Percentiles rank a stretch among this genome's conserved stretches.
phyloP scores from a whole-genome alignment of 1,140 invertebrate genomes.

The Chlorops oryzae region DNA sequence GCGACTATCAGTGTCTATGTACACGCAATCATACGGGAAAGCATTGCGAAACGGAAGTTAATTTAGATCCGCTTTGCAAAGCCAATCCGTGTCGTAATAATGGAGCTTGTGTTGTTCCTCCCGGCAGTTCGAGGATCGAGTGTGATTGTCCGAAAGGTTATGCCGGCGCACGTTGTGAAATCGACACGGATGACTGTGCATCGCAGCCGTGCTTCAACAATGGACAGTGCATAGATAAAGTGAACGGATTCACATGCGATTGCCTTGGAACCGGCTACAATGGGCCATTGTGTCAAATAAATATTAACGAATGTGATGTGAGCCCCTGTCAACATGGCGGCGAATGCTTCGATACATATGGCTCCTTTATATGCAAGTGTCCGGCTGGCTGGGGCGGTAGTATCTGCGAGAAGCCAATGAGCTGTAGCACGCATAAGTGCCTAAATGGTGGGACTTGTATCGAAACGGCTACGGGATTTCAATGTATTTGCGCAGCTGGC shows the following conservation, averaged over 20 bases:
- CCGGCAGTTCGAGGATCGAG: conserved; percentile 55
- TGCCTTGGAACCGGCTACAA: conserved; percentile 70
- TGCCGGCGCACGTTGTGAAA: conserved; percentile 60
- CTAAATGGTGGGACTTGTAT: conserved; percentile 61
- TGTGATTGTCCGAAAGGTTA: conserved; percentile 62
- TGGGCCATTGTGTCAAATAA: conserved; percentile 71
- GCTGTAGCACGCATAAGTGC: conserved; percentile 55
- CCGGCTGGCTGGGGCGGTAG: conserved; percentile 71
- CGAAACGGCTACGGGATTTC: conserved; percentile 55
- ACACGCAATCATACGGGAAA: conserved; percentile 63
- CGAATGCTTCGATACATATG: conserved; percentile 71
- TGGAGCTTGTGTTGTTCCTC: conserved; percentile 58
- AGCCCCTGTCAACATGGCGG: conserved; percentile 73
- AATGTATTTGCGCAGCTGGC: conserved; percentile 64
- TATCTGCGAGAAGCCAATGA: conserved; percentile 56
- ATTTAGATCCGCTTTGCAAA: conserved; percentile 63
- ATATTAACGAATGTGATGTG: conserved; percentile 77
- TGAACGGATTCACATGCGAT: conserved; percentile 73
- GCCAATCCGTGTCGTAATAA: conserved; percentile 68
- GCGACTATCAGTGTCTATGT: conserved; percentile 73
- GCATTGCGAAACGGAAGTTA: conserved; percentile 72
- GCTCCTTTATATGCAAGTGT: conserved; percentile 78
- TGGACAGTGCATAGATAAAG: conserved; percentile 70
- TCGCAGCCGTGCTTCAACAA: conserved; percentile 74
- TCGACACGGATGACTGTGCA: conserved; percentile 65